Base-by-base conservation (phyloP, 2,888 invertebrate genomes). In the Tromatobia lineatoria region DNA sequence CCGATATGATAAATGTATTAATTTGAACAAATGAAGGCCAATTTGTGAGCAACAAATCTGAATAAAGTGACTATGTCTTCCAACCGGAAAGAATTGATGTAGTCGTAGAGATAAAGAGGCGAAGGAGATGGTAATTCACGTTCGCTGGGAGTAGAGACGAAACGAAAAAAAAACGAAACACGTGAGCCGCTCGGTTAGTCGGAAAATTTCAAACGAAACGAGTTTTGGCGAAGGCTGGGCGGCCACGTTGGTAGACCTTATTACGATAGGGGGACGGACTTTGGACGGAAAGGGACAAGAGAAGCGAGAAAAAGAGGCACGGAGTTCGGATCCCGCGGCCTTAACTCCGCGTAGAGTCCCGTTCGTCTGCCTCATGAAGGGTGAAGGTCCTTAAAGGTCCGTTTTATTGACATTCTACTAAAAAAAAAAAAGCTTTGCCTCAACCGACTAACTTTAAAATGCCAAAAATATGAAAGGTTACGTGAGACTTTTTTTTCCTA, bases 161-260 rank as follows among this genome's bases (percentile, higher is more conserved):
- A 50, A 38, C 38, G 38, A 50, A 50, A 50, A 50, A n/a, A 10
- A 54, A 20, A n/a, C n/a, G 20, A 25, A 25, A 15, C 25, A 11
- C 13, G 57, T 29, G 34, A 34, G 57, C 25, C 45, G 42, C 66
- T 10, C 47, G 50, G 23, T 74, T 50, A 66, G 83, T 80, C 83
- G 83, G 83, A 84, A 86, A 86, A 82, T 82, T 80, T 77, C 80
- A 79, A 84, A 83, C 81, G 57, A 77, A 86, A 86, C 86, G 79
- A 76, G 86, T 86, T 83, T 82, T 47, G 76, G 76, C 75, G 64
- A 45, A 67, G 78, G 20, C 79, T 75, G 52, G 59, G 29, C 38
- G 29, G 75, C 59, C 73, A 47, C 47, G 29, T 20, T 52, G 74
- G 76, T 57, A 73, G 76, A 38, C 75, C 74, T 79, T 71, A 73